Evolutionary conservation across 2,113 vertebrate species (phyloP), one percentile per base, ranked within the genome.

Genomic region (Ramphastos sulfuratus): DNA sequence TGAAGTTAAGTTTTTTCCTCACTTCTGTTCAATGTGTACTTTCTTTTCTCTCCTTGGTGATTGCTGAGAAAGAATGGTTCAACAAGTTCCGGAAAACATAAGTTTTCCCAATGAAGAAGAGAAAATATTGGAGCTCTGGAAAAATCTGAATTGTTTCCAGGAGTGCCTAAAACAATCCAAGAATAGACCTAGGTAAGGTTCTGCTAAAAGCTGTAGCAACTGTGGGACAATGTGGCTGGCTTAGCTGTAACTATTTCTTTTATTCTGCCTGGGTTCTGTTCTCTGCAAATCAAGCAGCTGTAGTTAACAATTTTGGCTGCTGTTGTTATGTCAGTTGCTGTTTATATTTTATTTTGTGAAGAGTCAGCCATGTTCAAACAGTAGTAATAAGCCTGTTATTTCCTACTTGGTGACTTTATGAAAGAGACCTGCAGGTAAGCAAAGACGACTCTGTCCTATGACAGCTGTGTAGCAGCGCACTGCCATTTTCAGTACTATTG

Each of bases 121-220:
- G 87, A 98, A 98, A 89, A 98, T 99, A 92, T 35, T 99, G 81
- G 88, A 98, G 55, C 96, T 99, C 18, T 99, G 99, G 99, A 95
- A 98, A 28, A 94, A 98, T 7, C 98, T 98, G 48, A 97, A 98
- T 93, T 99, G 99, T 92, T 99, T 99, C 96, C 98, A 98, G 82
- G 98, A 99, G 96, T 99, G 99, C 94, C 97, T 99, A 35, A 99
- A 98, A 90, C 99, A 99, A 44, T 99, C 99, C 64, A 99, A 98
- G 97, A 98, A 98, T 90, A 98, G 96, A 69, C 98, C 99, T 27
- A 99, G 96, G 99, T 99, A 97, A 97, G 96, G 79, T 30, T 19
- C 7, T 56, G 16, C n/a, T 54, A 7, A 56, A 85, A 72, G 44
- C 71, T 55, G 10, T 35, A 48, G 30, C 10, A 61, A 3, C 8